Evolutionary conservation across 2,797 vertebrate species (phyloP).

Genomic region (Geotrypetes seraphini): DNA sequence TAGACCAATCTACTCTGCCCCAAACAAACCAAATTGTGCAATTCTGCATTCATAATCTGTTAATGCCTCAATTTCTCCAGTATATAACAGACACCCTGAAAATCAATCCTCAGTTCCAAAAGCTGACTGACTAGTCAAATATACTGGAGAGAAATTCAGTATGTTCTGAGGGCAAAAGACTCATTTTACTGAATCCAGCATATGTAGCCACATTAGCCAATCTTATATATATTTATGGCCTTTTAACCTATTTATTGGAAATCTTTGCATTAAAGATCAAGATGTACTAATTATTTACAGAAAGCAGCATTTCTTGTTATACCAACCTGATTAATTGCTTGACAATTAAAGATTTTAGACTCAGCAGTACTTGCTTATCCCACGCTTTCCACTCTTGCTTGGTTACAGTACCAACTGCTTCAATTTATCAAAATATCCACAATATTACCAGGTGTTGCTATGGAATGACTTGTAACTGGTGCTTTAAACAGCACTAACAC

Average conservation of each 20-base stretch:
- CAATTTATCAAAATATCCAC: neutral
- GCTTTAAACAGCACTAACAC: conserved; percentile 1
- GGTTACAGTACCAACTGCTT: neutral
- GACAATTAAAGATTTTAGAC: too few species aligned
- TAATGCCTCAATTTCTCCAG: conserved; percentile 30
- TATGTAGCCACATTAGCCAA: conserved; percentile 6
- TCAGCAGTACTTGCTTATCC: neutral
- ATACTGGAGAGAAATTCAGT: conserved; percentile 24
- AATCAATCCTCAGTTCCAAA: conserved; percentile 44
- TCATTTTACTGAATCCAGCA: neutral
- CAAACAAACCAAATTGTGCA: too few species aligned
- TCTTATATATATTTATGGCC: conserved; percentile 12
- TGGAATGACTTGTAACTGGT: neutral
- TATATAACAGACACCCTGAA: conserved; percentile 38
- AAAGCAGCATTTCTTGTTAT: too few species aligned
- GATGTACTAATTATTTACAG: too few species aligned
- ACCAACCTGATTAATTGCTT: too few species aligned
- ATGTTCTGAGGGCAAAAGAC: conserved; percentile 12
- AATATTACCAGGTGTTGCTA: rapidly evolving
- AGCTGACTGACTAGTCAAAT: conserved; percentile 36
- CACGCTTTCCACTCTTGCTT: conserved; percentile 6
- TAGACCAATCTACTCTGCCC: too few species aligned
- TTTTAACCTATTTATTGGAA: conserved; percentile 9
- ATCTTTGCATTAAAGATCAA: conserved; percentile 5
- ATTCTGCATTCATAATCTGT: too few species aligned